phyloP scores from a whole-genome alignment of 2,888 invertebrate species.

The Drosophila histrio region DNA sequence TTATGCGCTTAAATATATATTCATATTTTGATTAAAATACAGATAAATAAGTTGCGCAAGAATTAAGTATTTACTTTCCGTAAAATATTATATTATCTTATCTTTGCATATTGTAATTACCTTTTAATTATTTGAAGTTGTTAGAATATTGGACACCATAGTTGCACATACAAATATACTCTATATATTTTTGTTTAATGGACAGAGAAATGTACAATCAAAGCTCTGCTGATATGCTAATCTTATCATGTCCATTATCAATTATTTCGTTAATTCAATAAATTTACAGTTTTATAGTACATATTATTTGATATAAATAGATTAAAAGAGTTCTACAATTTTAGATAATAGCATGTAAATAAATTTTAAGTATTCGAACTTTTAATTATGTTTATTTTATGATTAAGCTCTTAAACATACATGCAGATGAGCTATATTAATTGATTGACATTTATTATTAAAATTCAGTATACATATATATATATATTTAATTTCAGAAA shows the following conservation, averaged over 20 bases:
- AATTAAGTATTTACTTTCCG: background rate
- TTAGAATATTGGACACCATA: background rate
- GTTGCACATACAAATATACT: background rate
- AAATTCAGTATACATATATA: no score
- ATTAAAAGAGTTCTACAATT: background rate
- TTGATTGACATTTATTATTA: no score
- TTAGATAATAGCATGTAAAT: background rate
- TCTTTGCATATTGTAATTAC: background rate
- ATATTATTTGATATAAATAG: background rate
- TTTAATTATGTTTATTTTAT: background rate
- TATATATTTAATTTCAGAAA: no score
- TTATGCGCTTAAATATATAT: no score
- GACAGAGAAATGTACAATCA: background rate
- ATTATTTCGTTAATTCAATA: background rate
- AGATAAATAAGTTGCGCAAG: background rate
- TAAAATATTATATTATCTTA: background rate
- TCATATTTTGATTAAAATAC: no score
- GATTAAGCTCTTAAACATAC: background rate
- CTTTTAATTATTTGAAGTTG: background rate
- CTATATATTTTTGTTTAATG: no score
- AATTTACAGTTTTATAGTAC: background rate
- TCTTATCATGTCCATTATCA: slow-evolving; percentile 1
- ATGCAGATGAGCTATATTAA: no score
- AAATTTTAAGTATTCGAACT: background rate
- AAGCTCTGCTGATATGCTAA: background rate